phyloP scores from a whole-genome alignment of 2,888 invertebrate genomes.

The Choreutis nemorana region DNA sequence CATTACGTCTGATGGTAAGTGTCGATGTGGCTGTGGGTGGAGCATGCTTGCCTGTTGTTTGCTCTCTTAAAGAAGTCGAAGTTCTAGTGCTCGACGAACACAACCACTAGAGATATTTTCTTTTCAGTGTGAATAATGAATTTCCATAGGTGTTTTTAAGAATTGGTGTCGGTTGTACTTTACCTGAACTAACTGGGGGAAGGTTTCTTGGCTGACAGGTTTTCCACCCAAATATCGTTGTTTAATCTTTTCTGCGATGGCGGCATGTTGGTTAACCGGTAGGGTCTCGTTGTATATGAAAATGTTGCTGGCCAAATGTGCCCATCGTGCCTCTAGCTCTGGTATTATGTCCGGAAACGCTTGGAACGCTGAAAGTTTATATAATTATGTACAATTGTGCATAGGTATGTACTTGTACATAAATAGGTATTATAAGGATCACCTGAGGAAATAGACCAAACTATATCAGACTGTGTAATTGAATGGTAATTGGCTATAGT shows the following conservation, averaged over 20 bases:
- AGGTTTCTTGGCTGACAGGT: conserved; percentile 54
- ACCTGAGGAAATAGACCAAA: not conserved
- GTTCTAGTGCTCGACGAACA: too few species aligned
- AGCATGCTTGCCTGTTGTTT: too few species aligned
- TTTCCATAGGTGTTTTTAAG: too few species aligned
- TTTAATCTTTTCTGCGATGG: conserved; percentile 59
- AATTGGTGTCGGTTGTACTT: too few species aligned
- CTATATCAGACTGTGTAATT: not conserved
- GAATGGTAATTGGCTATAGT: too few species aligned
- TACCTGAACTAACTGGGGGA: conserved; percentile 41
- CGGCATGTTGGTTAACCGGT: conserved; percentile 39
- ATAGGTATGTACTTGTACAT: not conserved
- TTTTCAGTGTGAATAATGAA: too few species aligned
- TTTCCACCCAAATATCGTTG: conserved; percentile 62
- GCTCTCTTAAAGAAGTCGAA: too few species aligned
- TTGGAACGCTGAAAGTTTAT: conserved; percentile 32
- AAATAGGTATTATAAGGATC: conserved; percentile 1
- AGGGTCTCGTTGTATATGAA: conserved; percentile 70
- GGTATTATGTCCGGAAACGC: conserved; percentile 41
- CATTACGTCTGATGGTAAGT: too few species aligned
- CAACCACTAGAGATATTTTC: too few species aligned
- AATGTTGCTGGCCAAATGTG: conserved; percentile 66
- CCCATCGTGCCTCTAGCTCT: conserved; percentile 66
- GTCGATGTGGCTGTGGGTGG: too few species aligned
- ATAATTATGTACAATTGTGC: not conserved